These are phyloP conservation scores for Anthoptus insignis DNA, from an alignment of 2,888 invertebrate genomes.

Conservation along the genomic window DNA sequence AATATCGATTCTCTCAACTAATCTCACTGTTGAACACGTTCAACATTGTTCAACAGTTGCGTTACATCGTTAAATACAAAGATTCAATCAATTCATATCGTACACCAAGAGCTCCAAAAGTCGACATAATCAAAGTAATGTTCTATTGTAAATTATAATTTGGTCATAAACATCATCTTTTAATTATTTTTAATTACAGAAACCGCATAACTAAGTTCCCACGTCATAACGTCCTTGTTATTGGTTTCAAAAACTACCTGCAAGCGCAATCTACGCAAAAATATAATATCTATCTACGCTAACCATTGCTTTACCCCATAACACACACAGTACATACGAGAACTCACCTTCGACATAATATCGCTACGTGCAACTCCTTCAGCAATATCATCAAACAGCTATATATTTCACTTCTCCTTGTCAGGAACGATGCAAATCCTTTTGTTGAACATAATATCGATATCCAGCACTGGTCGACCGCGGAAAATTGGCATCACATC, in stretches of 20 bases:
- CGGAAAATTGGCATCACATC: conserved; percentile 69
- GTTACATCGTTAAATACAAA: too few species aligned
- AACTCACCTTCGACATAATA: conserved; percentile 83
- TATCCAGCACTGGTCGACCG: conserved; percentile 61
- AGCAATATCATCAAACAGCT: conserved; percentile 42
- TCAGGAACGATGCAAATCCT: conserved; percentile 27
- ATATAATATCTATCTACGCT: too few species aligned
- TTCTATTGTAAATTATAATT: neutral
- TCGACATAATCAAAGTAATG: conserved; percentile 13
- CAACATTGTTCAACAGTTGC: too few species aligned
- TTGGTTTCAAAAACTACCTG: conserved; percentile 66
- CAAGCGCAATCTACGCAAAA: conserved; percentile 60
- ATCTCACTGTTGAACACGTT: neutral
- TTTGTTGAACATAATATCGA: conserved; percentile 43
- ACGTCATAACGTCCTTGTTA: conserved; percentile 57
- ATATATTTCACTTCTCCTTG: conserved; percentile 63
- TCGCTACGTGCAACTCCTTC: conserved; percentile 57
- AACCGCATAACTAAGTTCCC: conserved; percentile 3
- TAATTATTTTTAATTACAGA: conserved; percentile 9
- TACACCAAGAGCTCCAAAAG: conserved; percentile 2
- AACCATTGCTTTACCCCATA: conserved; percentile 50
- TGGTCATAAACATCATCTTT: neutral
- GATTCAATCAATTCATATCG: conserved; percentile 1
- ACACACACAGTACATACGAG: conserved; percentile 33
- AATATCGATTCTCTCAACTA: neutral